Evolutionary conservation across 1,140 invertebrate species (phyloP), one percentile per base, ranked within the genome.

Genomic region (Drosophila paulistorum): DNA sequence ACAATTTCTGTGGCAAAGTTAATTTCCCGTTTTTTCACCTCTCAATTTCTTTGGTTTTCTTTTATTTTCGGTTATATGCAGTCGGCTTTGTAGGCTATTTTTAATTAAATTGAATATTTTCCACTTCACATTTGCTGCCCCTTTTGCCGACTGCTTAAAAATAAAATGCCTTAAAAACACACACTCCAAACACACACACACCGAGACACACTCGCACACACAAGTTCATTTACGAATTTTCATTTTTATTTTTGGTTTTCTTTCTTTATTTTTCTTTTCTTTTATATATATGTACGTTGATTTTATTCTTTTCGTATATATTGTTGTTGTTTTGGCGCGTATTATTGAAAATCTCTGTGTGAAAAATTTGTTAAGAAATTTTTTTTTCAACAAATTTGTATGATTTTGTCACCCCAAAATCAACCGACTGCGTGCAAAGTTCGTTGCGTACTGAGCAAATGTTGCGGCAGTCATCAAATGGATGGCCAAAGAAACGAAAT

Each of bases 191-290:
- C 63, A 71, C 64, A 63, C 65, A 68, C 73, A 67, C 76, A 35
- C 42, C 41, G 68, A 48, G 45, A 51, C 64, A 63, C 59, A 11
- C 57, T 45, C 58, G 45, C 39, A 11, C 41, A 65, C 37, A 60
- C n/a, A 42, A 60, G 30, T 64, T 66, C 70, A 33, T 67, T 58
- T 35, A 65, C 65, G 13, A 67, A 78, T 68, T 76, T 79, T 77
- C 81, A 85, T 84, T 69, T 75, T 82, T 87, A 79, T 87, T 83
- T 89, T 79, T 69, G 79, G 80, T 87, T 89, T 80, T 71, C 35
- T 37, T 37, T 37, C 0, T 37, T 10, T 37, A 11, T 73, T 61
- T 55, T 61, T 67, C 78, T 61, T 55, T 61, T 71, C 39, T 68
- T 60, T 65, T 26, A 55, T 62, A 26, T 37, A 33, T 54, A 42